phyloP scores from a whole-genome alignment of 2,797 vertebrate genomes.

The Pelochelys cantorii region DNA sequence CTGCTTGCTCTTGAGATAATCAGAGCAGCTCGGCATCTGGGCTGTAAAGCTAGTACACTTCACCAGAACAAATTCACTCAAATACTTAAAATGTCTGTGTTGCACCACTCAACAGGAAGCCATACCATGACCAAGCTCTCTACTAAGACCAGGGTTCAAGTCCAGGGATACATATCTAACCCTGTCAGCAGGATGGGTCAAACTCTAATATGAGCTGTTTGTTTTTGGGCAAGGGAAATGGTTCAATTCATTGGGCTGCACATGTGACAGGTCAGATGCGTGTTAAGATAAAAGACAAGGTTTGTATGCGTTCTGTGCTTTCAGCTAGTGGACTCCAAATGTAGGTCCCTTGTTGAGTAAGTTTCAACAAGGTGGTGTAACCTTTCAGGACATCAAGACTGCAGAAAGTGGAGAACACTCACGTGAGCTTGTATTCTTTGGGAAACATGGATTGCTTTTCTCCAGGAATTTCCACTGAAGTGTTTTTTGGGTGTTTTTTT shows the following conservation, averaged over 20 bases:
- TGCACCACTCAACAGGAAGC: background rate
- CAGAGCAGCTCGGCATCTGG: background rate
- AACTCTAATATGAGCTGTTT: constrained; percentile 40
- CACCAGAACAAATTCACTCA: background rate
- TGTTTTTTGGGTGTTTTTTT: constrained; percentile 6
- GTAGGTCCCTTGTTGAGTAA: constrained; percentile 54
- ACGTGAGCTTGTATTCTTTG: constrained; percentile 22
- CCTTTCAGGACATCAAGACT: constrained; percentile 47
- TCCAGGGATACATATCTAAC: background rate
- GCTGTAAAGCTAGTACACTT: background rate
- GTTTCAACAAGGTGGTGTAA: constrained; percentile 39
- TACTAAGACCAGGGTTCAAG: background rate
- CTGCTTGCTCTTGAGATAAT: background rate
- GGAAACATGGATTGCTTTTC: constrained; percentile 50
- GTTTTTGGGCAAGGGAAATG: constrained; percentile 54
- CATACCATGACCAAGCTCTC: background rate
- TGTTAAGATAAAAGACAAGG: constrained; percentile 67
- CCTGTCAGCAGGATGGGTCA: constrained; percentile 7
- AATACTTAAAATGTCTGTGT: background rate
- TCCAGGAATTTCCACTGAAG: constrained; percentile 32
- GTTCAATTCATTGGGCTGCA: constrained; percentile 52
- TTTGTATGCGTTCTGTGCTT: constrained; percentile 18
- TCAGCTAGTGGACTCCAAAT: constrained; percentile 9
- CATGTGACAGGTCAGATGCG: constrained; percentile 52
- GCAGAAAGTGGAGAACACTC: constrained; percentile 38